Evolutionary conservation across 2,797 vertebrate species (phyloP), one percentile per base, ranked within the genome.

Genomic region (Parambassis ranga): DNA sequence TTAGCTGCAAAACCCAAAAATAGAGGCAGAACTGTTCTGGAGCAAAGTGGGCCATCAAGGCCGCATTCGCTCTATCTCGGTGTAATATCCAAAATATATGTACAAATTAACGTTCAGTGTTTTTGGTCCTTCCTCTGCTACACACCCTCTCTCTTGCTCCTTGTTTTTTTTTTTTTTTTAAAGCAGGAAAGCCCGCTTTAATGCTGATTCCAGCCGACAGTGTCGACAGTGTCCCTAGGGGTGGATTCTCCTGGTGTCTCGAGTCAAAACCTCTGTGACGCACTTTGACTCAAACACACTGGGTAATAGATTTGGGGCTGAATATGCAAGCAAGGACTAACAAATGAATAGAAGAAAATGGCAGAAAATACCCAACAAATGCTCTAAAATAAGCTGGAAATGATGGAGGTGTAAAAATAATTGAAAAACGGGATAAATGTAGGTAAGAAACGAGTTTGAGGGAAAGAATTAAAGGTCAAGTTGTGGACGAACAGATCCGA

Each of bases 211-310:
- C 61, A 56, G 46, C 65, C 22, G 80, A 84, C 86, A 74, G 53
- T 52, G 70, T 77, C 83, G n/a, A n/a, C n/a, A n/a, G n/a, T n/a
- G n/a, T n/a, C 84, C 73, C 33, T 39, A 27, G 62, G 68, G 84
- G 65, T 38, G 79, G 81, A 75, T 77, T 82, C 75, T 85, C 80
- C 79, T 71, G 65, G 83, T 70, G 69, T 80, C 75, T 79, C 57
- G 75, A 78, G 73, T 78, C 74, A 73, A 76, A 85, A 66, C 74
- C 75, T 81, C 53, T 38, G 63, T 79, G 81, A 79, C 18, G 56
- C 71, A 77, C 71, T 13, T 2, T 39, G 65, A 82, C 77, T 81
- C 66, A 53, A 59, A 66, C 7, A 18, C 67, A 36, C 5, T 3
- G 42, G 62, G 37, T 46, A 68, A 79, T 10, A 70, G 61, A 81